Evolutionary conservation across 2,888 invertebrate species (phyloP).

Genomic region (Ennomos erosarius): DNA sequence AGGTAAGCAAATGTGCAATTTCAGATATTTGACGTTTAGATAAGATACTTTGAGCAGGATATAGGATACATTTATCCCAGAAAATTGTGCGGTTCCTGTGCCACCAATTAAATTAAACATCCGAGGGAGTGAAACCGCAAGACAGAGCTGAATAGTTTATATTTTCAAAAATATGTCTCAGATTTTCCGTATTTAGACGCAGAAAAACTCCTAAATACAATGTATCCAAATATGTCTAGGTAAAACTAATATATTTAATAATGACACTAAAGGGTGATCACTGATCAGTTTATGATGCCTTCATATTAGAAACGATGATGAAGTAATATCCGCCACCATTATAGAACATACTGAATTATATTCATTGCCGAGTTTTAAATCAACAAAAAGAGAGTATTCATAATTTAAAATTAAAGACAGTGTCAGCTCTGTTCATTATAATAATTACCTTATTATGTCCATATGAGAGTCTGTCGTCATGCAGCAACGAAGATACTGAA

Average conservation of each 20-base stretch:
- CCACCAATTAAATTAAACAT: too few relatives aligned
- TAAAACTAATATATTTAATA: too few relatives aligned
- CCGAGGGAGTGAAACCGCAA: too few relatives aligned
- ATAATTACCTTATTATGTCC: conserved; percentile 75
- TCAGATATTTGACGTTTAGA: too few relatives aligned
- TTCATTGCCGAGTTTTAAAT: conserved; percentile 31
- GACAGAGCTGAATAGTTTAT: not conserved
- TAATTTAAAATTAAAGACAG: conserved; percentile 28
- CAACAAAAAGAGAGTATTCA: conserved; percentile 31
- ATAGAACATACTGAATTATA: conserved; percentile 2
- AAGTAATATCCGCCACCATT: conserved; percentile 4
- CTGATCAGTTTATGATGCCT: not conserved
- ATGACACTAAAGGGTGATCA: too few relatives aligned
- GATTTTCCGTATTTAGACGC: too few relatives aligned
- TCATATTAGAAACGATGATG: conserved; percentile 17
- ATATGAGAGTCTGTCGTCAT: conserved; percentile 81
- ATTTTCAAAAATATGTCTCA: not conserved
- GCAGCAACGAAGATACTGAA: conserved; percentile 85
- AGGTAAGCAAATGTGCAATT: too few relatives aligned
- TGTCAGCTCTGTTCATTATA: conserved; percentile 44
- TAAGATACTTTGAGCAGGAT: too few relatives aligned
- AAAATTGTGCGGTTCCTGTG: too few relatives aligned
- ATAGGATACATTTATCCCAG: too few relatives aligned
- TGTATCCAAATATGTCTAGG: too few relatives aligned
- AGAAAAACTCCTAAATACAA: too few relatives aligned